Conservation (phyloP, 1,140 invertebrate genomes). For the Lordiphosa collinella region DNA sequence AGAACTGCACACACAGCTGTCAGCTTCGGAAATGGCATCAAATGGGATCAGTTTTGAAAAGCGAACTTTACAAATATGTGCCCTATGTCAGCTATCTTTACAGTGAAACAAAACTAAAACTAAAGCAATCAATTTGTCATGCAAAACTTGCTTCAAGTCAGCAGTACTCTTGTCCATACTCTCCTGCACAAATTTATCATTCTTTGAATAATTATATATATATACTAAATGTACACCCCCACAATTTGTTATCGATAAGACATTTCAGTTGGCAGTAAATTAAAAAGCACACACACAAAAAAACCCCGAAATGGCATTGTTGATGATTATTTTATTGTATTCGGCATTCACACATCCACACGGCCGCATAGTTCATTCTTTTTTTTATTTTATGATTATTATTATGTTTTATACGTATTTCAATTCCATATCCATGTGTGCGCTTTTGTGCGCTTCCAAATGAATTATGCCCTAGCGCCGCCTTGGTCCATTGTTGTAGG, state of each 20-base stretch:
- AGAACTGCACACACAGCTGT: not conserved
- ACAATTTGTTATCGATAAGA: slow-evolving; percentile 16
- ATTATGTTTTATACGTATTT: slow-evolving; percentile 59
- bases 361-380: slow-evolving; percentile 41
- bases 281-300: slow-evolving; percentile 28
- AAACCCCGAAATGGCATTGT: slow-evolving; percentile 49
- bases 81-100: too few relatives aligned
- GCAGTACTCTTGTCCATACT: too few relatives aligned
- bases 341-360: slow-evolving; percentile 57
- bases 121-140: not conserved
- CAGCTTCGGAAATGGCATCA: too few relatives aligned
- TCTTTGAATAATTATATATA: too few relatives aligned
- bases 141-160: not conserved
- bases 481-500: slow-evolving; percentile 62
- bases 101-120: too few relatives aligned
- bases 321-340: slow-evolving; percentile 69
- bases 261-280: slow-evolving; percentile 42
- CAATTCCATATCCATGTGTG: slow-evolving; percentile 66
- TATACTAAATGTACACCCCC: not conserved
- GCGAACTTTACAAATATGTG: too few relatives aligned
- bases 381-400: slow-evolving; percentile 54
- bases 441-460: slow-evolving; percentile 71
- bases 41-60: not conserved
- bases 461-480: slow-evolving; percentile 71
- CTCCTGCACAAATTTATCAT: too few relatives aligned